Evolutionary conservation across 2,797 vertebrate species (phyloP).

Genomic region (Masticophis lateralis): DNA sequence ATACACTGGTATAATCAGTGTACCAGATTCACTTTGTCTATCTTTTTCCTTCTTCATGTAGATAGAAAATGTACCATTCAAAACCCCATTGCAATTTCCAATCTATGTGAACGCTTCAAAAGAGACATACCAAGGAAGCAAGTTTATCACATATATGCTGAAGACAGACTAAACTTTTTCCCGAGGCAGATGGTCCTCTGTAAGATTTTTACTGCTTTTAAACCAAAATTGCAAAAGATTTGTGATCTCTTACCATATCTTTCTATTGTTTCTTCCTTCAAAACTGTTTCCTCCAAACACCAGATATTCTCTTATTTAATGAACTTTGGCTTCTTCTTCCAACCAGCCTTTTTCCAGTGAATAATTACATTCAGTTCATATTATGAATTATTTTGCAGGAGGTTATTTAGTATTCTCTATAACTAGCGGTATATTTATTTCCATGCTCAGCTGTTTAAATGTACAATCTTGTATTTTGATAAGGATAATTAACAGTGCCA

Average conservation of each 20-base stretch:
- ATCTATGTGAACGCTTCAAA: background rate
- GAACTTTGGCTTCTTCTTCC: background rate
- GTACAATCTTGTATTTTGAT: conserved; percentile 9
- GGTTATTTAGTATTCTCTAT: fast-evolving
- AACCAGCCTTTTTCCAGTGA: conserved; percentile 15
- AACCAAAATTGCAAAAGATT: background rate
- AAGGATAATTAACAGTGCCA: conserved; percentile 32
- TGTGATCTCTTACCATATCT: background rate
- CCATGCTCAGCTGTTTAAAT: conserved; percentile 3
- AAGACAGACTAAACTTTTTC: background rate
- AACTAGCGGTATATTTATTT: background rate
- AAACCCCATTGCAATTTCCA: background rate
- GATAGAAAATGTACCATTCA: background rate
- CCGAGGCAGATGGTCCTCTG: background rate
- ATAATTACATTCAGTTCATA: background rate
- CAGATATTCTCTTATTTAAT: background rate
- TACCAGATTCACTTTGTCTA: background rate
- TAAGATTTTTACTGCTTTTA: background rate
- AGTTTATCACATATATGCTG: background rate
- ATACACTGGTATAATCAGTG: background rate
- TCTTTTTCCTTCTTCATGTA: background rate
- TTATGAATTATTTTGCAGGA: background rate
- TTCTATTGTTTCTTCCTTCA: background rate
- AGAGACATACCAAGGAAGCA: background rate
- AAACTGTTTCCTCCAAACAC: conserved; percentile 2